Base-by-base conservation (phyloP, 2,888 invertebrate genomes). In the Xanthia togata region DNA sequence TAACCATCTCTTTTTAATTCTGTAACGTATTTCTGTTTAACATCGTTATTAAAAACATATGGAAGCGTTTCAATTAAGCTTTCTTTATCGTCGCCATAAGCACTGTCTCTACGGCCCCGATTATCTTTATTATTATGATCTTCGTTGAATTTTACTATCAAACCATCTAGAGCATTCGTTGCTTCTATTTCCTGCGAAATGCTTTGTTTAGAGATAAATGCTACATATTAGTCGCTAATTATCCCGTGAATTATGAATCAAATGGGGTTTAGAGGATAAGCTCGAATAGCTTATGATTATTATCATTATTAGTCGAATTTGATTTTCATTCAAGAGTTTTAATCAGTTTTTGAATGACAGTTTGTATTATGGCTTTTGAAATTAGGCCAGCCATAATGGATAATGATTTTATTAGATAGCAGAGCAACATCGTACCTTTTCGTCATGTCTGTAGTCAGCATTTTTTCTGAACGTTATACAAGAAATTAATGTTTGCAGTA, bases 1-100 rank as follows among this genome's bases (percentile, higher is more conserved):
- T 87, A 87, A 79, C 72, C 74, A 87, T 87, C 87, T 78, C 63
- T 70, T 84, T 83, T 78, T 78, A 81, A 53, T 79, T 78, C 73
- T 79, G 57, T 78, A 81, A 75, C 69, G n/a, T 81, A 78, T 79
- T 70, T 53, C 47, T 82, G 72, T 79, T 78, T 70, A 75, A 76
- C 70, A 60, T 77, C 71, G 73, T 84, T 86, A 82, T 76, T 80
- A 79, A 64, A 65, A 78, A 70, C 53, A 77, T 63, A 64, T 78
- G 74, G 78, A 79, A 79, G 74, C 74, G 55, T 70, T 86, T 82
- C 62, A 86, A 79, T 86, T 84, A 79, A 82, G 20, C 75, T 78
- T 82, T 73, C 71, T 82, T 86, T 84, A 86, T 81, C 44, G 75
- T 77, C 26, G n/a, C 17, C 63, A 67, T 78, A 60, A 71, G 65